phyloP scores from a whole-genome alignment of 2,113 vertebrate genomes.

The Tychaedon coryphoeus region DNA sequence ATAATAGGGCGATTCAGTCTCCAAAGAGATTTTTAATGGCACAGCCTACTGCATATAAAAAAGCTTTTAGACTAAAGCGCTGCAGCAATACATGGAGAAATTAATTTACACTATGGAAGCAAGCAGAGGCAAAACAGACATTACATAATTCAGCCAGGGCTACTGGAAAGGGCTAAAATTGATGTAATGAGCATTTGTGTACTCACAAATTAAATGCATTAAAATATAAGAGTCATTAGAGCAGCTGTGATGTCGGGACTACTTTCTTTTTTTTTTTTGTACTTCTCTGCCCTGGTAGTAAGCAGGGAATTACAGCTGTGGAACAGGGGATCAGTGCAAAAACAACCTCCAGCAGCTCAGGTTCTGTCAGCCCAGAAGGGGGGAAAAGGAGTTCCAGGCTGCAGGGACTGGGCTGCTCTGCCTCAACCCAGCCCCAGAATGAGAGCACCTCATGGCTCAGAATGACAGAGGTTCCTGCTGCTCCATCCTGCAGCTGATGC shows the following conservation, averaged over 20 bases:
- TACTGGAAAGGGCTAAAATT: constrained; percentile 13
- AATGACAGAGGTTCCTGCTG: background rate
- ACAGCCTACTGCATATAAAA: constrained; percentile 49
- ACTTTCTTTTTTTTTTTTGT: background rate
- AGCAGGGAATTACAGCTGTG: background rate
- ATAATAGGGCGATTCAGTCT: constrained; percentile 15
- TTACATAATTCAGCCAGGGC: constrained; percentile 42
- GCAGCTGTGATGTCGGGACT: background rate
- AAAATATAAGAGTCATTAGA: background rate
- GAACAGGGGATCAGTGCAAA: background rate
- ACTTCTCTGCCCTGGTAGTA: background rate
- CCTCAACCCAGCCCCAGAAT: background rate
- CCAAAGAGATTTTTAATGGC: constrained; percentile 45
- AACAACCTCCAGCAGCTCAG: background rate
- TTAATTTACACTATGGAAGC: constrained; percentile 37
- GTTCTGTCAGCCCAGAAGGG: background rate
- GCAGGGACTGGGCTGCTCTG: background rate
- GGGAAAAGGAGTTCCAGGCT: background rate
- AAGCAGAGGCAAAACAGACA: constrained; percentile 49
- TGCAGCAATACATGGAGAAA: constrained; percentile 40
- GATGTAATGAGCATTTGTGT: constrained; percentile 28
- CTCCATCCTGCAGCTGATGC: background rate
- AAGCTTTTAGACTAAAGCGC: constrained; percentile 25
- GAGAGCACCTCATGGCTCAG: background rate
- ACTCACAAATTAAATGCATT: constrained; percentile 33